These are phyloP conservation scores for Heliothis subflexa DNA, from an alignment of 1,140 invertebrate genomes.

Conservation along the genomic window DNA sequence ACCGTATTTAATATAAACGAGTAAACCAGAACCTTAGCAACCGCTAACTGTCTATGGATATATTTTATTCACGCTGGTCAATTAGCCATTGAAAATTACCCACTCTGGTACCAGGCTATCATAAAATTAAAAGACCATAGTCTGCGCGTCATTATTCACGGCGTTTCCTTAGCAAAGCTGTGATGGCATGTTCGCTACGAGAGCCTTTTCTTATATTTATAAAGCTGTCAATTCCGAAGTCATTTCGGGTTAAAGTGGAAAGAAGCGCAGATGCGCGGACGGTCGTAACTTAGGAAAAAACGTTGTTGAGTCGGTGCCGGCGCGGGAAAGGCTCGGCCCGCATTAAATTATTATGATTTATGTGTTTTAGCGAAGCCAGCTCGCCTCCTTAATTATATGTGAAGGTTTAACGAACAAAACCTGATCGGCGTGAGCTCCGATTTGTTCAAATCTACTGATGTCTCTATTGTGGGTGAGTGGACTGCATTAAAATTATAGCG, in stretches of 20 bases:
- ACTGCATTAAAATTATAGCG: conserved; percentile 10
- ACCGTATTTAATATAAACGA: conserved; percentile 6
- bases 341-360: conserved; percentile 86
- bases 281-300: conserved; percentile 76
- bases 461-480: conserved; percentile 26
- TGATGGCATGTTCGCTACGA: conserved; percentile 31
- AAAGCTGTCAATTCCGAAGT: conserved; percentile 80
- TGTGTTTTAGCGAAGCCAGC: conserved; percentile 76
- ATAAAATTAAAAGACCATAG: conserved; percentile 51
- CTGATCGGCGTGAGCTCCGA: conserved; percentile 27
- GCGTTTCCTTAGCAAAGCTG: conserved; percentile 14
- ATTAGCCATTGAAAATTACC: conserved; percentile 29
- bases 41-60: conserved; percentile 2
- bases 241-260: conserved; percentile 73
- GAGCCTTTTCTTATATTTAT: conserved; percentile 74
- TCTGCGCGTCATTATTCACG: conserved; percentile 37
- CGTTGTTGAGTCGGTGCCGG: conserved; percentile 55
- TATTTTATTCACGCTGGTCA: conserved; percentile 39
- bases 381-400: conserved; percentile 81
- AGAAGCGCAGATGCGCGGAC: conserved; percentile 72
- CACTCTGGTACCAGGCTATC: conserved; percentile 40
- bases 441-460: conserved; percentile 15
- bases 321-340: conserved; percentile 68
- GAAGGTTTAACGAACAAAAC: conserved; percentile 73
- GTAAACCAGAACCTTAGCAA: conserved; percentile 17